phyloP scores from a whole-genome alignment of 2,888 invertebrate species.

The Cryptosula pallasiana region DNA sequence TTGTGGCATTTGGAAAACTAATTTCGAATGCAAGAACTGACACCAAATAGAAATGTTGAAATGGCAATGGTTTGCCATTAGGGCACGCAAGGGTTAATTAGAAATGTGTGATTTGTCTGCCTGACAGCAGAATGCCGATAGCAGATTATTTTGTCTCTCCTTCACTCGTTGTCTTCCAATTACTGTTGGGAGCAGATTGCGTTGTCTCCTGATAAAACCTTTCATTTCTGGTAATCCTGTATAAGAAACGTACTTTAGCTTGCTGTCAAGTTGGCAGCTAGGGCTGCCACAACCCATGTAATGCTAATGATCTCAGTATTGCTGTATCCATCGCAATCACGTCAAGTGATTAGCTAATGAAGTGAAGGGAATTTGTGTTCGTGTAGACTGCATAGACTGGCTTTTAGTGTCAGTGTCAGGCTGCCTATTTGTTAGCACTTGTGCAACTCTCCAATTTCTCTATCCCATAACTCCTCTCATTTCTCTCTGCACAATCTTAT shows the following conservation, averaged over 20 bases:
- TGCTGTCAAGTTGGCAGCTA: conserved; percentile 18
- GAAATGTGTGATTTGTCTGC: background rate
- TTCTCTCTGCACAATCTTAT: too few species aligned
- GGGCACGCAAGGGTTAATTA: background rate
- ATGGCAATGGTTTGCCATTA: background rate
- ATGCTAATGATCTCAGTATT: background rate
- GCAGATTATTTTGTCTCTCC: too few species aligned
- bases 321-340: background rate
- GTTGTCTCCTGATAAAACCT: background rate
- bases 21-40: background rate
- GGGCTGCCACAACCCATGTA: background rate
- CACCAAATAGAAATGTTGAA: background rate
- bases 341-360: conserved; percentile 18
- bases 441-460: background rate
- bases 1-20: background rate
- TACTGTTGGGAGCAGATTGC: too few species aligned
- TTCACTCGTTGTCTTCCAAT: too few species aligned
- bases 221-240: background rate
- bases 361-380: background rate
- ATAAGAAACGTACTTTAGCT: too few species aligned
- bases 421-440: conserved; percentile 20
- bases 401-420: conserved; percentile 24
- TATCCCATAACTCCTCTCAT: background rate
- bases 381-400: background rate
- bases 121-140: too few species aligned